Base-by-base conservation (phyloP, 2,888 invertebrate species). In the Halocaridina rubra region DNA sequence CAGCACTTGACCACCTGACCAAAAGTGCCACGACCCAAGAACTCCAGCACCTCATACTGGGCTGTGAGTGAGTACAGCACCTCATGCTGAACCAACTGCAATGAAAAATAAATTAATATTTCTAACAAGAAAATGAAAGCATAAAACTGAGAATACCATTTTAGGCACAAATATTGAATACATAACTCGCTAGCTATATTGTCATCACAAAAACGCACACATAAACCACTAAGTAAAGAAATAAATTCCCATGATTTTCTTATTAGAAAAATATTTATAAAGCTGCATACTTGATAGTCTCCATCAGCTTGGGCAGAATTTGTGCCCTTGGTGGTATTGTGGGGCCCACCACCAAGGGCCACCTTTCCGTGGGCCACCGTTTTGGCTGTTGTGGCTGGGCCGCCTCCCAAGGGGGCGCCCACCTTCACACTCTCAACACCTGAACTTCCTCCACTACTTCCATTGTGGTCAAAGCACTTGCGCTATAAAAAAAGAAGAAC, bases 1-100 rank as follows among this genome's bases (percentile, higher is more conserved):
- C 99, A 99, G 92, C 99, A 99, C 93, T 99, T 99, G 91, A 99
- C 99, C 91, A 99, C 93, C 92, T 95, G 94, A 89, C 99, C 99
- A 93, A 99, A 99, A 89, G 99, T 99, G 90, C 99, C 99, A 89
- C 99, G 95, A 89, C 99, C 99, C 91, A 99, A 94, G 93, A 99
- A 99, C 93, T 99, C 99, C 92, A 99, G 93, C 90, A 99, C 99
- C 76, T 88, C 88, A 57, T 88, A 88, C 81, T 88, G 88, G 32
- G 86, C 80, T 90, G 97, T 97, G 94, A 97, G 95, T 90, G 98
- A 98, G 93, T 97, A 98, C 90, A 99, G 95, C 89, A 98, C 93
- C 93, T 99, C 98, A 92, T 99, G 98, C 92, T 99, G 98, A 89
- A 98, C 98, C 91, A 99, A 94, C 92, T 98, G 97, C 16, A 84